Evolutionary conservation across 2,888 invertebrate species (phyloP).

Genomic region (Uloborus plumipes): DNA sequence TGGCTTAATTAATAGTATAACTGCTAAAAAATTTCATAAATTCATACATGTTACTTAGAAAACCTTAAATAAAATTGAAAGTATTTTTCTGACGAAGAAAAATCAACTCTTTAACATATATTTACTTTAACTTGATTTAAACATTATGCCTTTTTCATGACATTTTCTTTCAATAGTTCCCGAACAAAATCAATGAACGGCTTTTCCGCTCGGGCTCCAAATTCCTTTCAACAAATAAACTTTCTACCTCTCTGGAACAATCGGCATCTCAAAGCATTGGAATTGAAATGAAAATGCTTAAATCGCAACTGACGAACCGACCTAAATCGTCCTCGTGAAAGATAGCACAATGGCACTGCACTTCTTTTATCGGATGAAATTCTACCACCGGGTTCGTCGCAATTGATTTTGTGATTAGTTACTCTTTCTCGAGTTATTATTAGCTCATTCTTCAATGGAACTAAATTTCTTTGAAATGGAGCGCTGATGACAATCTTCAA

Average conservation of each 20-base stretch:
- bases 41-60: too few relatives aligned
- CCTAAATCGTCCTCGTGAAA: conserved; percentile 34
- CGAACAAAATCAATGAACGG: neutral
- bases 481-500: conserved; percentile 12
- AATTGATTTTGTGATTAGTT: conserved; percentile 60
- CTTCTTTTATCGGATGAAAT: conserved; percentile 28
- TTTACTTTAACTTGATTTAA: too few relatives aligned
- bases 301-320: conserved; percentile 27
- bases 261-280: conserved; percentile 1
- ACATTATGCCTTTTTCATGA: too few relatives aligned
- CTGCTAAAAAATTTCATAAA: too few relatives aligned
- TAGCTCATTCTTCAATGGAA: conserved; percentile 48
- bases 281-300: conserved; percentile 24
- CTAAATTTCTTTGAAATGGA: conserved; percentile 31
- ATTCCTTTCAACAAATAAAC: conserved; percentile 25
- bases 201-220: neutral
- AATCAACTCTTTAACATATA: too few relatives aligned
- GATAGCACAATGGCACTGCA: conserved; percentile 20
- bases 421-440: conserved; percentile 52
- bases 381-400: conserved; percentile 21
- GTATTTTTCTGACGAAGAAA: too few relatives aligned
- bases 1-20: too few relatives aligned
- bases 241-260: conserved; percentile 2
- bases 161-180: too few relatives aligned
- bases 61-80: too few relatives aligned